phyloP scores from a whole-genome alignment of 2,113 vertebrate genomes.

The Nansenia antarctica region DNA sequence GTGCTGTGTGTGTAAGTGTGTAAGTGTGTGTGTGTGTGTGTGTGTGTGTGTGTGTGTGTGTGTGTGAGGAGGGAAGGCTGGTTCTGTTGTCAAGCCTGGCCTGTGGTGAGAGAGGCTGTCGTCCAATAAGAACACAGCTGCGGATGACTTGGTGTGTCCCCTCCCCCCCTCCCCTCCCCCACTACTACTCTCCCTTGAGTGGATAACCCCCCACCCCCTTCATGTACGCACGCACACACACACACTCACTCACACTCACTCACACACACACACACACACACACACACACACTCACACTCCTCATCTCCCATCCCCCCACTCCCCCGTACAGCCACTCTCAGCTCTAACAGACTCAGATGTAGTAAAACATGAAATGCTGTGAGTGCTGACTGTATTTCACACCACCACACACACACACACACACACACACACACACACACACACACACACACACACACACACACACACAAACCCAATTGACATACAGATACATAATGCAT shows the following conservation, averaged over 20 bases:
- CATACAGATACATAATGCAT: too few species aligned
- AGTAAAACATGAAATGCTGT: conserved; percentile 22
- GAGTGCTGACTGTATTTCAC: conserved; percentile 2
- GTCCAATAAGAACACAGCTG: conserved; percentile 55
- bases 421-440: too few species aligned
- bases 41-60: not conserved
- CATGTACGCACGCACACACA: not conserved
- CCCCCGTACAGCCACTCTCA: conserved; percentile 1
- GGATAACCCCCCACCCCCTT: conserved; percentile 20
- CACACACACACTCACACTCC: not conserved
- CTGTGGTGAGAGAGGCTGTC: conserved; percentile 36
- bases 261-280: not conserved
- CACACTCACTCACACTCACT: not conserved
- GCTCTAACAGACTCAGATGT: not conserved
- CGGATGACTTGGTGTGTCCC: conserved; percentile 36
- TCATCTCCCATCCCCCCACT: conserved; percentile 41
- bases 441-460: too few species aligned
- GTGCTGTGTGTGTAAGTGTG: too few species aligned
- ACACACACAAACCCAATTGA: too few species aligned
- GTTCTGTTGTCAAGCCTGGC: conserved; percentile 56
- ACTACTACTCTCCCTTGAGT: conserved; percentile 47
- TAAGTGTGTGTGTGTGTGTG: too few species aligned
- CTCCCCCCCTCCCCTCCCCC: conserved; percentile 56
- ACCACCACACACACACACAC: too few species aligned
- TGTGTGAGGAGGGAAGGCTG: not conserved